Base-by-base conservation (phyloP, 1,140 invertebrate genomes). In the Procambarus virginalis region DNA sequence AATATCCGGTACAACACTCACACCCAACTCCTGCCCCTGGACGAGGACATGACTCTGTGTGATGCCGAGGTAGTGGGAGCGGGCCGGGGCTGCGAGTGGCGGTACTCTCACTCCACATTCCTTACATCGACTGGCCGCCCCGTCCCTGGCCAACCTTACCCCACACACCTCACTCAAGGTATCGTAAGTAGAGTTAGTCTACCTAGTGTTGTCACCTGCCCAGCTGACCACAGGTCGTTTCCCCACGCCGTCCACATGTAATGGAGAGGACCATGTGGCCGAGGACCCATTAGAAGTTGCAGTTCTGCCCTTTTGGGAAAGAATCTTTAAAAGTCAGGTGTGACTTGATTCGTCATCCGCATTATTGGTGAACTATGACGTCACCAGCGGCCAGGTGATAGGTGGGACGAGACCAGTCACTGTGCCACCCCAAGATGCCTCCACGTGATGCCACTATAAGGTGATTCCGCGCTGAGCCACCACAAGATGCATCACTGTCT, bases 51-150 rank as follows among this genome's bases (percentile, higher is more conserved):
- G 34, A 34, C 34, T 34, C 34, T 1, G 34, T 34, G 34, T 34
- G 34, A 34, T n/a, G n/a, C n/a, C n/a, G n/a, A n/a, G n/a, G n/a
- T n/a, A 3, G 20, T 73, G 68, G 22, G 3, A 17, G 3, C 22
- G 2, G 78, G 51, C n/a, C 79, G 55, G 22, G 34, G 80, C 79
- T 60, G 45, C n/a, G 51, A 64, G 60, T 10, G n/a, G n/a, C 34
- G 58, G 58, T 68, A 82, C 80, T 82, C 3, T 20, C 80, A 82
- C 80, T 46, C 14, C 80, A 82, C 79, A 58, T 81, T 81, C 55
- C 51, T 60, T 10, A 81, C 80, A 82, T 82, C 80, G 80, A 82
- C 80, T 82, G 80, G 60, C 58, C 9, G 17, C 60, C 14, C 58
- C 34, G 14, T 22, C 22, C 51, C 78, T 12, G 22, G 46, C 49